phyloP scores from a whole-genome alignment of 2,888 invertebrate species.

The Gymnoscelis rufifasciata region DNA sequence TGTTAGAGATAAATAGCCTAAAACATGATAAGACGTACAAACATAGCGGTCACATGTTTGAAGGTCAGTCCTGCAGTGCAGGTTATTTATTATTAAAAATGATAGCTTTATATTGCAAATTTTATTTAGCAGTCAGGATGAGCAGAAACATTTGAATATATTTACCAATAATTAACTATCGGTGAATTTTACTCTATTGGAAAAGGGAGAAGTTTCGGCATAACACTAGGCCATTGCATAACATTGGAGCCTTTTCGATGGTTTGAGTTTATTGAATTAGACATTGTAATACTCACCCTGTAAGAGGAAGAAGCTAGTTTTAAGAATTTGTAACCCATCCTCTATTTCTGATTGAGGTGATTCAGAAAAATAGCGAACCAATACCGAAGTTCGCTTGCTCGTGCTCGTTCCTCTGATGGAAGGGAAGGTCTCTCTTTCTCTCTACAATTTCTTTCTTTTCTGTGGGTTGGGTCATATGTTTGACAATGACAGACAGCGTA shows the following conservation, averaged over 20 bases:
- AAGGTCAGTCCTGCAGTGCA: constrained; percentile 52
- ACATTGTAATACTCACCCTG: constrained; percentile 51
- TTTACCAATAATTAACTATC: not conserved
- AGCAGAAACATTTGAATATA: not conserved
- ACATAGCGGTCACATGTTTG: constrained; percentile 62
- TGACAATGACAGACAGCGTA: no score
- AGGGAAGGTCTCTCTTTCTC: no score
- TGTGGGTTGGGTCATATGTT: no score
- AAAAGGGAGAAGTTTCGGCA: not conserved
- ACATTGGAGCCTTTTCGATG: constrained; percentile 42
- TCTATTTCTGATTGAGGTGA: constrained; percentile 30
- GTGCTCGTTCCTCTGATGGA: no score
- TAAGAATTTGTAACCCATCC: constrained; percentile 68
- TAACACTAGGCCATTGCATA: constrained; percentile 53
- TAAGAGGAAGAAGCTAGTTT: constrained; percentile 62
- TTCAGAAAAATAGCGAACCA: constrained; percentile 22
- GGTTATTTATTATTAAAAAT: constrained; percentile 12
- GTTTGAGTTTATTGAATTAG: constrained; percentile 4
- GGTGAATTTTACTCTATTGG: not conserved
- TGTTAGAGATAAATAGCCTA: not conserved
- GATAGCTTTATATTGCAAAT: no score
- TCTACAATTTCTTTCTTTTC: no score
- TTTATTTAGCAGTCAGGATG: no score
- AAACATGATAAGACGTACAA: constrained; percentile 30
- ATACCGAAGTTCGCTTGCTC: no score